Conservation (phyloP, 2,888 invertebrate genomes). For the Chrysolina oricalcia region DNA sequence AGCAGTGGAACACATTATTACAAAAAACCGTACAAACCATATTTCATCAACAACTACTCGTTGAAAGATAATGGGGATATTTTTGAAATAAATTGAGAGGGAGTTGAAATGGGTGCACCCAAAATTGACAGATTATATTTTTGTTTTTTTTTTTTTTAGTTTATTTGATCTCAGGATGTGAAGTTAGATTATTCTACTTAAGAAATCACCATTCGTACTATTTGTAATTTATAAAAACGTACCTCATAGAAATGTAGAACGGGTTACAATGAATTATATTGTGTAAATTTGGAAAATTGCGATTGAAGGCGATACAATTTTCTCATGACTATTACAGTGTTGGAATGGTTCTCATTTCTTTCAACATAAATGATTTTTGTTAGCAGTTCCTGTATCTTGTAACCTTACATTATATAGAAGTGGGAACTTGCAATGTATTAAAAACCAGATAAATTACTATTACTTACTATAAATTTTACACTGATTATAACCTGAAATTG, state of each 20-base stretch:
- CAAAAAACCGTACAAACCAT: slow-evolving; percentile 65
- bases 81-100: slow-evolving; percentile 46
- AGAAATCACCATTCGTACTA: not conserved
- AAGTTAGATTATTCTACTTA: not conserved
- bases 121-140: not conserved
- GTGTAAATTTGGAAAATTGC: not conserved
- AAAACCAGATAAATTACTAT: no score
- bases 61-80: slow-evolving; percentile 41
- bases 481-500: not conserved
- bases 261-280: not conserved
- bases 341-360: not conserved
- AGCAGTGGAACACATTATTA: slow-evolving; percentile 48
- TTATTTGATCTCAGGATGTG: slow-evolving; percentile 12
- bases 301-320: no score
- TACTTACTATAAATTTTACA: not conserved
- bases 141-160: slow-evolving; percentile 23
- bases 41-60: slow-evolving; percentile 63
- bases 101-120: not conserved
- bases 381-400: no score
- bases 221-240: not conserved
- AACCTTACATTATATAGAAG: no score
- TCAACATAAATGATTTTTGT: no score
- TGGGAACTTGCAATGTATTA: no score
- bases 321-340: not conserved
- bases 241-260: slow-evolving; percentile 4